Evolutionary conservation across 2,113 vertebrate genomes (phyloP).

Genomic region (Guaruba guarouba): DNA sequence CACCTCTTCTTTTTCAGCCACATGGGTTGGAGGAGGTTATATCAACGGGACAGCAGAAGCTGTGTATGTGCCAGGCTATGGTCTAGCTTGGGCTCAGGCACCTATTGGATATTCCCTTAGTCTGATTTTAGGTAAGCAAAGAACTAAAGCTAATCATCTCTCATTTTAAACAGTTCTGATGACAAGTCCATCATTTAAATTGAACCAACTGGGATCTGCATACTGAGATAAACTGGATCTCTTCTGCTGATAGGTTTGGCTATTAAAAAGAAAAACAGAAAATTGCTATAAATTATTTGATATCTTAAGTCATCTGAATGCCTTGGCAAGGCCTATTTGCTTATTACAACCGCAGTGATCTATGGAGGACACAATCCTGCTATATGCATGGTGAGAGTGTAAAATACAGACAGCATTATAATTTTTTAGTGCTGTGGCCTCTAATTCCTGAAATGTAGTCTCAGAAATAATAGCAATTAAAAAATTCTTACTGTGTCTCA

Average conservation of each 20-base stretch:
- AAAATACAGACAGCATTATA: neutral
- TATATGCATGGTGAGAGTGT: neutral
- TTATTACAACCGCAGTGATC: neutral
- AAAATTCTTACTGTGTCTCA: neutral
- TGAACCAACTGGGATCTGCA: neutral
- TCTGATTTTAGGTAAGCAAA: conserved; percentile 87
- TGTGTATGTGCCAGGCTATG: conserved; percentile 89
- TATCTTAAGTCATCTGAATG: neutral
- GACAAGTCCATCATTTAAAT: neutral
- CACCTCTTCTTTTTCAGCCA: conserved; percentile 79
- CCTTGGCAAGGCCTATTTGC: neutral
- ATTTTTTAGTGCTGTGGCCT: neutral
- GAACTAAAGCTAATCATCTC: neutral
- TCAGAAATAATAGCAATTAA: neutral
- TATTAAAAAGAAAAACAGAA: neutral
- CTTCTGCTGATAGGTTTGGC: neutral
- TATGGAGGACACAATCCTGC: neutral
- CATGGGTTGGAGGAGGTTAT: conserved; percentile 98
- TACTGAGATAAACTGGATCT: neutral
- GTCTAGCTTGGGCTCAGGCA: conserved; percentile 96
- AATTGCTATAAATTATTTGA: neutral
- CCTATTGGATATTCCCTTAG: conserved; percentile 97
- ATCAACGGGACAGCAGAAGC: conserved; percentile 98
- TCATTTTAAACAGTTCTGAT: neutral
- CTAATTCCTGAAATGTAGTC: neutral